phyloP scores from a whole-genome alignment of 1,140 invertebrate species.

The Lineus longissimus region DNA sequence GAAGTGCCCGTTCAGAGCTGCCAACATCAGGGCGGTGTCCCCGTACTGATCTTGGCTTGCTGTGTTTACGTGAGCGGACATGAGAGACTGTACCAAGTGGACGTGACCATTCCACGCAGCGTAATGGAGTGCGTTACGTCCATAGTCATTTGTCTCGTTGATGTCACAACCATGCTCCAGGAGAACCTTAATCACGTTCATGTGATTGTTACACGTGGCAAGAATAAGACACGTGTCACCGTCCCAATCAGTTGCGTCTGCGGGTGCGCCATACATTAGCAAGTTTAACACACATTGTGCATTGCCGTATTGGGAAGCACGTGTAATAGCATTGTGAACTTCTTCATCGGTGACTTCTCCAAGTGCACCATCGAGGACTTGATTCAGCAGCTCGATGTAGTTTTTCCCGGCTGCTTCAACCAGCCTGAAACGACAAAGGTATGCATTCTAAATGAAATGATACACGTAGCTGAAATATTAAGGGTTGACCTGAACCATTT shows the following conservation, averaged over 20 bases:
- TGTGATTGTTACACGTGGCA: conserved; percentile 77
- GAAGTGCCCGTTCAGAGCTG: conserved; percentile 40
- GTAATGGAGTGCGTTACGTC: conserved; percentile 48
- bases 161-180: conserved; percentile 65
- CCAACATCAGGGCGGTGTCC: conserved; percentile 51
- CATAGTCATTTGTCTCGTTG: conserved; percentile 48
- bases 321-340: not conserved
- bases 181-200: conserved; percentile 76
- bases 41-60: conserved; percentile 30
- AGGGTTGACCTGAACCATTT: no score
- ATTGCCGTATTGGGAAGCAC: not conserved
- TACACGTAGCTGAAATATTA: no score
- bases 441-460: no score
- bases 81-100: conserved; percentile 31
- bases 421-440: not conserved
- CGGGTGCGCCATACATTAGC: not conserved
- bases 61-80: conserved; percentile 26
- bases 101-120: conserved; percentile 45
- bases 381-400: conserved; percentile 2
- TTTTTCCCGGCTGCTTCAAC: conserved; percentile 1
- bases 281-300: not conserved
- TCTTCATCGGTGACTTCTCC: not conserved
- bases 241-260: conserved; percentile 67
- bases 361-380: not conserved
- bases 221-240: conserved; percentile 85